phyloP scores from a whole-genome alignment of 2,113 vertebrate species.

The Motacilla tschutschensis region DNA sequence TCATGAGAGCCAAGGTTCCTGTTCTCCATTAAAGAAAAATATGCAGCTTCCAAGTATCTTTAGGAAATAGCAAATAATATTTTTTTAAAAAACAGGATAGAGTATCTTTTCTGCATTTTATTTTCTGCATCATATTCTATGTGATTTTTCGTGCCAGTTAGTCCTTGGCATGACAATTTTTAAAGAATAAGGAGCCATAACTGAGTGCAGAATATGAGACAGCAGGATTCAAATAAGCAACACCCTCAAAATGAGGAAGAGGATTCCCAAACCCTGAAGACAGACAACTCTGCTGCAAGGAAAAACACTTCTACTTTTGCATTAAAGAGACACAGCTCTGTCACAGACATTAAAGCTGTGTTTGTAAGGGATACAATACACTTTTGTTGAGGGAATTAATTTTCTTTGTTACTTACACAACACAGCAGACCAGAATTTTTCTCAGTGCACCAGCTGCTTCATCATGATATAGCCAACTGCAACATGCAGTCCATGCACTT shows the following conservation, averaged over 20 bases:
- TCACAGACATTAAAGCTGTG: not conserved
- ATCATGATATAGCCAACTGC: not conserved
- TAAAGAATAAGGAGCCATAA: not conserved
- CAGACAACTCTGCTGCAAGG: not conserved
- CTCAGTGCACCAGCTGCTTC: not conserved
- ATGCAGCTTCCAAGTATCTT: not conserved
- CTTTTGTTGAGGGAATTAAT: not conserved
- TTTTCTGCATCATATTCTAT: not conserved
- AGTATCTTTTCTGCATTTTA: not conserved
- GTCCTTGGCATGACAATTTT: not conserved
- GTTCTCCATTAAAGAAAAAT: not conserved
- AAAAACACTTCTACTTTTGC: not conserved
- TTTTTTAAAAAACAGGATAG: not conserved
- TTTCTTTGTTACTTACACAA: not conserved
- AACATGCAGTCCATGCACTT: accelerated
- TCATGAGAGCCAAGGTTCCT: not conserved
- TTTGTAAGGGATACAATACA: not conserved
- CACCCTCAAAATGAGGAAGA: not conserved
- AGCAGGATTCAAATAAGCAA: not conserved
- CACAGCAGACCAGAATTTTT: not conserved
- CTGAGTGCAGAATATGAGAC: not conserved
- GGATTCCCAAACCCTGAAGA: not conserved
- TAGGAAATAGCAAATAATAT: not conserved
- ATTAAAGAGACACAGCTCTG: not conserved
- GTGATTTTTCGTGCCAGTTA: not conserved